Evolutionary conservation across 2,797 vertebrate species (phyloP), one percentile per base, ranked within the genome.

Genomic region (Karalla daura): DNA sequence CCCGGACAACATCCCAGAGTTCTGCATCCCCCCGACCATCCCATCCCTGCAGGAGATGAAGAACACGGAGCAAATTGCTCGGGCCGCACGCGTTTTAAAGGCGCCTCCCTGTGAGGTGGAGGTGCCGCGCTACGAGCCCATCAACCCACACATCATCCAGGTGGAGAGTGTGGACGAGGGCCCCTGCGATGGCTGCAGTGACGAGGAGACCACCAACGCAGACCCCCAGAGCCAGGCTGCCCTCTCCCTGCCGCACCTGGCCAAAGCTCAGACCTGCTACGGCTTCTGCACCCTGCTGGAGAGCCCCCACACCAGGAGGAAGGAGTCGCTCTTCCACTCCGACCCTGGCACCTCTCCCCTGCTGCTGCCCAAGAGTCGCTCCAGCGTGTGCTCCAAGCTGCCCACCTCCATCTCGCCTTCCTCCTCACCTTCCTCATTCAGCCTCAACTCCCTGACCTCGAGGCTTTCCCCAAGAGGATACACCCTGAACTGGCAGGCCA

Each of bases 261-360:
- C 93, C 58, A 94, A 92, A 85, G 86, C 91, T 11, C 96, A 88
- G 81, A 96, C 95, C 43, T 95, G 95, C 66, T 99, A 99, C 0
- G 98, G 98, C 36, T 99, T 99, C 85, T 98, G 96, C 82, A 94
- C 96, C 4, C 85, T 99, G 69, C 89, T 98, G 61, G 97, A 98
- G 90, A 98, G 96, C 63, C 97, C 97, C 6, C 96, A 98, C 87
- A 98, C 95, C 18, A 91, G 96, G 54, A 92, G 95, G 40, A 98
- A 97, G 78, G 97, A 98, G 85, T 98, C 96, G 0, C 94, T 98
- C 72, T 97, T 96, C 92, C 94, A 96, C 17, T 76, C 89, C 0
- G 93, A 95, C 28, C 69, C 91, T 1, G 44, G 55, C 43, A 86
- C 85, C 25, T 78, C 94, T 58, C 91, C 94, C 15, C 63, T 95